Evolutionary conservation across 2,113 vertebrate genomes (phyloP).

Genomic region (Podilymbus podiceps): DNA sequence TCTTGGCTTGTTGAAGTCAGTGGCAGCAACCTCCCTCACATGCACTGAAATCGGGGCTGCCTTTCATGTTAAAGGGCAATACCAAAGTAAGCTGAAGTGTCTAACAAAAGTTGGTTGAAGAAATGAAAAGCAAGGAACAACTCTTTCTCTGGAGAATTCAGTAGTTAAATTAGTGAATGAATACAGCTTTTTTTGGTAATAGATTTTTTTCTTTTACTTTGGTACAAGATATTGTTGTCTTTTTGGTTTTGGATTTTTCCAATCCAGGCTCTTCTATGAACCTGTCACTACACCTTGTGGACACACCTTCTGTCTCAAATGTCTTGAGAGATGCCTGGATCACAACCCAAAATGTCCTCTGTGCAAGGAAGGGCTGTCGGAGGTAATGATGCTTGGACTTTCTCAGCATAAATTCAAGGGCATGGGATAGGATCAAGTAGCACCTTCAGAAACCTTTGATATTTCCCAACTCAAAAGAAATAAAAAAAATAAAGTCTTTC

Average conservation of each 20-base stretch:
- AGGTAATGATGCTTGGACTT: constrained; percentile 72
- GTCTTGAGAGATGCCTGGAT: constrained; percentile 91
- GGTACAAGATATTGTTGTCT: constrained; percentile 56
- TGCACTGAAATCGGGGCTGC: background rate
- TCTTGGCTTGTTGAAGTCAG: background rate
- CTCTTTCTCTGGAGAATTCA: background rate
- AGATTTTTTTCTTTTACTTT: background rate
- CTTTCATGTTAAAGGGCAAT: background rate
- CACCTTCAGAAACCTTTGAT: background rate
- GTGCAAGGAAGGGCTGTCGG: constrained; percentile 87
- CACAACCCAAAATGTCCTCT: constrained; percentile 91
- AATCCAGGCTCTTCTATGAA: constrained; percentile 88
- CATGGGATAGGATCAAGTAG: background rate
- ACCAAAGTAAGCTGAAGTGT: background rate
- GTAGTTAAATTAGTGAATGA: background rate
- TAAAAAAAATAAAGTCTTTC: too few species aligned
- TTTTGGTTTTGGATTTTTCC: constrained; percentile 42
- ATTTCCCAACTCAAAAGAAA: background rate
- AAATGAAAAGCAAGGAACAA: background rate
- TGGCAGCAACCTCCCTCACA: background rate
- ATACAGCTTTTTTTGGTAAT: background rate
- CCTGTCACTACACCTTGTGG: constrained; percentile 92
- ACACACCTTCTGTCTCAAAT: constrained; percentile 92
- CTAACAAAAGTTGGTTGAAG: background rate
- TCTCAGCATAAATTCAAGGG: background rate